These are phyloP conservation scores for Colostygia pectinataria DNA, from an alignment of 2,888 invertebrate species.

Conservation along the genomic window DNA sequence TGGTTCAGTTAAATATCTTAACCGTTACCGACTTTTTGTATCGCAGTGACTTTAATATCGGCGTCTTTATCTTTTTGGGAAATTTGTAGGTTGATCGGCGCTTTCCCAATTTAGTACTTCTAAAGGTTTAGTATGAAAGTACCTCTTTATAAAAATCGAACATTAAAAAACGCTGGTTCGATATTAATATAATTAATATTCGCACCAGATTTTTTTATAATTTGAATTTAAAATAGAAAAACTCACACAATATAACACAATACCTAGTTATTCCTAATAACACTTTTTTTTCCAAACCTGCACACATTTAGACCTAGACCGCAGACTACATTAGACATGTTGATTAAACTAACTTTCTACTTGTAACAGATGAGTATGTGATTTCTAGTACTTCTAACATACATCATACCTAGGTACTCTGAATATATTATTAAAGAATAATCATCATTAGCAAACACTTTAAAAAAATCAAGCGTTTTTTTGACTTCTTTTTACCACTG, in stretches of 20 bases:
- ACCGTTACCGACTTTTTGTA: constrained; percentile 53
- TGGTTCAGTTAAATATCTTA: constrained; percentile 56
- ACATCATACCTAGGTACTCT: no score
- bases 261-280: not conserved
- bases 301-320: not conserved
- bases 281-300: not conserved
- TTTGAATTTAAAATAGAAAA: no score
- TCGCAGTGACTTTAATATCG: constrained; percentile 34
- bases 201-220: no score
- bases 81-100: constrained; percentile 1
- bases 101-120: constrained; percentile 14
- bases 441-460: no score
- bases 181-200: no score
- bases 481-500: no score
- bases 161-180: no score
- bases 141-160: no score
- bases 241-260: no score
- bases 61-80: constrained; percentile 16
- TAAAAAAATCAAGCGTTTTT: no score
- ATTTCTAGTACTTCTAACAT: no score
- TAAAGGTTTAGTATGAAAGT: constrained; percentile 2
- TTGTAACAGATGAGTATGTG: not conserved
- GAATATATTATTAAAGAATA: not conserved
- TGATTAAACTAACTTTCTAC: constrained; percentile 10
- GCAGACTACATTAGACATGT: not conserved